These are phyloP conservation scores for Nothocercus julius DNA, from an alignment of 2,113 vertebrate species.

Conservation along the genomic window DNA sequence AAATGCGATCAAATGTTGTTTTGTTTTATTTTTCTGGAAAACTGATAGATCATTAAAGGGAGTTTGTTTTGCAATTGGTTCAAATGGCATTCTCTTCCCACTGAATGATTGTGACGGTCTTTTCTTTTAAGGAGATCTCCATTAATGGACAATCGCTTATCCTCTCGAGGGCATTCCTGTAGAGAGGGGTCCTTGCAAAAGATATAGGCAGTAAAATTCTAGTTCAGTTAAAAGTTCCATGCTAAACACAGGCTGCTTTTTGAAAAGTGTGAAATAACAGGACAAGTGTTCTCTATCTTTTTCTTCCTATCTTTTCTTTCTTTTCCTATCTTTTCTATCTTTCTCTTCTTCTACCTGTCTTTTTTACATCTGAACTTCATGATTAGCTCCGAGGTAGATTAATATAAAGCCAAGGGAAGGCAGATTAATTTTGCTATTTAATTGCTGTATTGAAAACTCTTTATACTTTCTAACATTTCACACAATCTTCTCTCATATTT, in stretches of 20 bases:
- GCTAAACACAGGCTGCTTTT: neutral
- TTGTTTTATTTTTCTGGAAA: neutral
- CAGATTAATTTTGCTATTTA: neutral
- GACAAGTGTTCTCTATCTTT: neutral
- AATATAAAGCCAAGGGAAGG: neutral
- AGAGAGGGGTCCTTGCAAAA: neutral
- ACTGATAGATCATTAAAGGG: neutral
- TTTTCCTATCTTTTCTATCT: too few species aligned
- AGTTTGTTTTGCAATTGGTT: neutral
- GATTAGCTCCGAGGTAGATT: neutral
- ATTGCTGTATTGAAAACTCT: neutral
- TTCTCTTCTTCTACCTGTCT: neutral
- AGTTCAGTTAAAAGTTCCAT: neutral
- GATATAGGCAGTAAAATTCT: neutral
- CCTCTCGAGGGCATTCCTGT: neutral
- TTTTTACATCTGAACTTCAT: neutral
- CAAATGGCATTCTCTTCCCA: neutral
- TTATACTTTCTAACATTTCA: neutral
- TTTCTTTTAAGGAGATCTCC: neutral
- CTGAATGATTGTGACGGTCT: neutral
- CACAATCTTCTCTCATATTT: neutral
- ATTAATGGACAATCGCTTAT: neutral
- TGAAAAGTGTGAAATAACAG: neutral
- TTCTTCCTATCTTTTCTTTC: too few species aligned
- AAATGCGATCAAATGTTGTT: neutral